Evolutionary conservation across 92 coral and sea anemone species (phyloP), one percentile per base, ranked within the genome.

Genomic region (Muricea muricata): DNA sequence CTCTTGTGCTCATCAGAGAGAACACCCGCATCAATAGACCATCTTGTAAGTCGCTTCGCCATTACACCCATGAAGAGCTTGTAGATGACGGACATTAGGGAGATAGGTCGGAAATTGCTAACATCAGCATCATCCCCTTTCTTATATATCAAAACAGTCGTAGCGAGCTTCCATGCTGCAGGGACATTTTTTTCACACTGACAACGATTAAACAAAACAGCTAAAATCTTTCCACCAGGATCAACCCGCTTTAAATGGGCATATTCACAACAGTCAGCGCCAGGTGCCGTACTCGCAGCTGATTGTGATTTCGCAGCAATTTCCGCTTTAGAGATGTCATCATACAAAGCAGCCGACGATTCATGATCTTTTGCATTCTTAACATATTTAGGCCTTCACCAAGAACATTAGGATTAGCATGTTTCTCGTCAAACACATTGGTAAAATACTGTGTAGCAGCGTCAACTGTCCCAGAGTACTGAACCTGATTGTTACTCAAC

Each of bases 61-160:
- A 81, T 12, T 35, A 81, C 76, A 20, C 76, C 60, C 76, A 66
- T 81, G 12, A 81, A 28, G 13, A 81, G 85, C 32, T 81, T 81
- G 76, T 81, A 81, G 24, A 81, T 65, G 61, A 60, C 34, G 0
- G 76, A 65, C 85, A 81, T 81, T n/a, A 81, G 85, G 34, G 85
- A 76, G 35, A 81, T 81, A 13, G 85, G 85, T 13, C 85, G 85
- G 29, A 81, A 81, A 28, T 81, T 81, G 29, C 37, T 7, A 4
- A 39, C 76, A 13, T 81, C 85, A 13, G n/a, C 65, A 5, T 3
- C 20, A 29, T 45, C 60, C 18, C 28, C 76, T 40, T 81, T 81
- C 45, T 81, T 81, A 37, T 81, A 37, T 13, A 81, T 81, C 0
- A 81, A 34, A 3, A 81, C 31, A 11, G 85, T 81, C 25, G 25